Conservation (phyloP, 1,140 invertebrate genomes). For the Aphis gossypii region DNA sequence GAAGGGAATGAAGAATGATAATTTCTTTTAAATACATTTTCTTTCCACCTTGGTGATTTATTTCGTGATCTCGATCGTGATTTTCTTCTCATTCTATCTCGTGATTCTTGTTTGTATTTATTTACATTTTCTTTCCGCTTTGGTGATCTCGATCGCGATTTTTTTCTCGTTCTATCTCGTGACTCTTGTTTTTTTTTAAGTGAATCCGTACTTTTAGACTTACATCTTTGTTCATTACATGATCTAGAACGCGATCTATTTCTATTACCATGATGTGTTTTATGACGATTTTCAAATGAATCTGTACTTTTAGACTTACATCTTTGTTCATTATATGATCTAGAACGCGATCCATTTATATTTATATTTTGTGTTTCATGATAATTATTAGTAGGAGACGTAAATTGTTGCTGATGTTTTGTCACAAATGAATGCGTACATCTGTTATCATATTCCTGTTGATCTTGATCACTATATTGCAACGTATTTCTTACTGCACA, state of each 20-base stretch:
- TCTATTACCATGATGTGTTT: neutral
- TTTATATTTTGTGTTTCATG: neutral
- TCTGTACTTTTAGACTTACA: neutral
- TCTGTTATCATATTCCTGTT: neutral
- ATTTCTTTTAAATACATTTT: neutral
- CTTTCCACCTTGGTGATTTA: neutral
- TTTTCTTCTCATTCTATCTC: too few species aligned
- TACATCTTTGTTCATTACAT: neutral
- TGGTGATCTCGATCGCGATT: neutral
- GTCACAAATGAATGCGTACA: neutral
- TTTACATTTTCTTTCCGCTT: neutral
- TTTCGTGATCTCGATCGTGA: too few species aligned
- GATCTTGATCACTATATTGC: neutral
- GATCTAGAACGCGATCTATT: neutral
- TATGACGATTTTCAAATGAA: neutral
- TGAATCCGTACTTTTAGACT: neutral
- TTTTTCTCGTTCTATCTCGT: neutral
- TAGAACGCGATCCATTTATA: neutral
- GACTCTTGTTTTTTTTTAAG: neutral
- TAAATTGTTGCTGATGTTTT: neutral
- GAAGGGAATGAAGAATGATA: too few species aligned
- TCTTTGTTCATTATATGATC: neutral
- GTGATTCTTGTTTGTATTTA: too few species aligned
- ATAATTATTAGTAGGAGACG: neutral
- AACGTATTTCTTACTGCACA: too few species aligned